Conservation (phyloP, 2,888 invertebrate species). For the Lamproptera curius region DNA sequence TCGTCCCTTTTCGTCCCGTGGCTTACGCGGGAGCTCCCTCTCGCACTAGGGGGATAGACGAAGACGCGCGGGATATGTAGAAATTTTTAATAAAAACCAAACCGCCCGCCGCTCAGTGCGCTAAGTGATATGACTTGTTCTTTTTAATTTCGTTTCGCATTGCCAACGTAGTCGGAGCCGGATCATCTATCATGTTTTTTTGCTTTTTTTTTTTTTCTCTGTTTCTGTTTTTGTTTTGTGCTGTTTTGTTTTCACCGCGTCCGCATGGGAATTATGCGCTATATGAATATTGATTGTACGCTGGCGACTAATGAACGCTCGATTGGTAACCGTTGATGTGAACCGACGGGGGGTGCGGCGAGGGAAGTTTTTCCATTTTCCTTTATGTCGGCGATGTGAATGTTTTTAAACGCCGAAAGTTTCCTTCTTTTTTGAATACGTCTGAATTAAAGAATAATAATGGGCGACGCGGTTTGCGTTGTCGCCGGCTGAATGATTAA, state of each 20-base stretch:
- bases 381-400: slow-evolving; percentile 28
- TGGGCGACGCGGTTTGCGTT: slow-evolving; percentile 6
- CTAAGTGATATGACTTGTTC: slow-evolving; percentile 78
- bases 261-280: slow-evolving; percentile 63
- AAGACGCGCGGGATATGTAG: slow-evolving; percentile 76
- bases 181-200: slow-evolving; percentile 65
- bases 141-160: slow-evolving; percentile 75
- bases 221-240: slow-evolving; percentile 26
- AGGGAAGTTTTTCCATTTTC: slow-evolving; percentile 48
- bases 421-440: slow-evolving; percentile 36
- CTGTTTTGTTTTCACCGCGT: slow-evolving; percentile 30
- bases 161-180: slow-evolving; percentile 49
- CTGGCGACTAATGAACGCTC: slow-evolving; percentile 66
- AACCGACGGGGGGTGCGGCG: slow-evolving; percentile 37
- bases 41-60: slow-evolving; percentile 48
- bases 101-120: slow-evolving; percentile 66
- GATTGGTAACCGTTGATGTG: slow-evolving; percentile 71
- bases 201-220: slow-evolving; percentile 43
- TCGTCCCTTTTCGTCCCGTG: slow-evolving; percentile 62
- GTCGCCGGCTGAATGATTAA: not conserved
- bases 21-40: slow-evolving; percentile 59
- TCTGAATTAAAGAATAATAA: slow-evolving; percentile 6
- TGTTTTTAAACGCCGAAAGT: slow-evolving; percentile 33
- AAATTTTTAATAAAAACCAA: slow-evolving; percentile 74
- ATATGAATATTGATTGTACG: slow-evolving; percentile 76